A percentile compares a stretch with the other conserved stretches of the same genome.
Conservation (phyloP, 2,888 invertebrate species). For the Acleris emargana region DNA sequence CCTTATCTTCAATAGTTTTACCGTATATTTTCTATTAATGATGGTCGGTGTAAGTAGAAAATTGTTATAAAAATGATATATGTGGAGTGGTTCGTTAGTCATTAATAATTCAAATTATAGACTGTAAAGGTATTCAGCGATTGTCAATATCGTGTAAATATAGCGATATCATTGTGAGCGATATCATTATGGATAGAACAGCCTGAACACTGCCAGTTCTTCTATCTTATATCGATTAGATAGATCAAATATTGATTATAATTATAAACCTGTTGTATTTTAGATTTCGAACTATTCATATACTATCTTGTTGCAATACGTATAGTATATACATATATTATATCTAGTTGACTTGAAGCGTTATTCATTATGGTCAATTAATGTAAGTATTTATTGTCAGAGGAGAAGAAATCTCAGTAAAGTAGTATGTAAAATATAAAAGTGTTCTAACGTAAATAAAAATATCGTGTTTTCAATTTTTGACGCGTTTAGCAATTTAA, state of each 20-base stretch:
- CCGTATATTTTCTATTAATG: slow-evolving; percentile 4
- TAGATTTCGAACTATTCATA: slow-evolving; percentile 30
- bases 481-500: not conserved
- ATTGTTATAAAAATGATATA: not conserved
- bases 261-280: slow-evolving; percentile 22
- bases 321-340: slow-evolving; percentile 5
- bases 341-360: not conserved
- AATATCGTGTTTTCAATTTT: not conserved
- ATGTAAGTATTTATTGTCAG: slow-evolving; percentile 12
- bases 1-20: not conserved
- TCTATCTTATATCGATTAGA: slow-evolving; percentile 40
- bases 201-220: slow-evolving; percentile 70
- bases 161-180: slow-evolving; percentile 8
- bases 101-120: too few relatives aligned
- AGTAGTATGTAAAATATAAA: slow-evolving; percentile 18
- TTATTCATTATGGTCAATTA: slow-evolving; percentile 29
- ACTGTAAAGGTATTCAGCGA: slow-evolving; percentile 8
- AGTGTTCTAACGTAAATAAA: slow-evolving; percentile 8
- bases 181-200: slow-evolving; percentile 45
- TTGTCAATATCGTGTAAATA: slow-evolving; percentile 21
- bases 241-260: slow-evolving; percentile 24
- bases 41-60: slow-evolving; percentile 23
- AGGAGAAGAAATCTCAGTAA: slow-evolving; percentile 23
- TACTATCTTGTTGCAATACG: slow-evolving; percentile 19
- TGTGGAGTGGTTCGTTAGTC: not conserved